These are phyloP conservation scores for Notarius lentiginosus DNA, from an alignment of 2,113 vertebrate species.

Conservation along the genomic window DNA sequence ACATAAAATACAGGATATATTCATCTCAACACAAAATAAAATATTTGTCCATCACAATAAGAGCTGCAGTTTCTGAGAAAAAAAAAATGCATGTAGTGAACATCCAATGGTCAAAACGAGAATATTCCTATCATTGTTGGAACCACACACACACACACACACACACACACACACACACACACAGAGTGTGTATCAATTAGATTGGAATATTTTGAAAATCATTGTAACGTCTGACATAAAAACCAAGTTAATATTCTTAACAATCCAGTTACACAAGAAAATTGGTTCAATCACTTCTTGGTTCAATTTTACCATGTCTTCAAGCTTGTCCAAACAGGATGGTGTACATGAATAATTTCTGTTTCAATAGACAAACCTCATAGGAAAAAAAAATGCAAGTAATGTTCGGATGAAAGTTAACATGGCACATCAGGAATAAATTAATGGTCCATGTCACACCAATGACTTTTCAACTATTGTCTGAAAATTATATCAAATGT, in stretches of 20 bases:
- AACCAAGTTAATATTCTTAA: constrained; percentile 28
- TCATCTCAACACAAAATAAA: too few species aligned
- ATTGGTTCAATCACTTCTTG: constrained; percentile 26
- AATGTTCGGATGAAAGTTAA: background rate
- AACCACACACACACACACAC: constrained; percentile 10
- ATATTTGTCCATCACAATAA: too few species aligned
- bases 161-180: constrained; percentile 15
- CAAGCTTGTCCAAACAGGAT: background rate
- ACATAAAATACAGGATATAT: too few species aligned
- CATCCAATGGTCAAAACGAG: too few species aligned
- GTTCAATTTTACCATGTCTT: constrained; percentile 8
- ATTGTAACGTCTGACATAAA: background rate
- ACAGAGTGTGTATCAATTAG: background rate
- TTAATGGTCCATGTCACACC: constrained; percentile 1
- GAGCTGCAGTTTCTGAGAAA: too few species aligned
- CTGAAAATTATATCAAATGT: background rate
- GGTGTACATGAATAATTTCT: background rate
- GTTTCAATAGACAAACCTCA: background rate
- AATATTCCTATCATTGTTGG: too few species aligned
- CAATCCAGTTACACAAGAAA: constrained; percentile 29
- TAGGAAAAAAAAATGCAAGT: background rate
- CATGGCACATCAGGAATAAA: constrained; percentile 3
- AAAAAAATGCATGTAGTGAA: too few species aligned
- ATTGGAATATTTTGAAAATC: background rate
- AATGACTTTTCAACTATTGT: background rate